Evolutionary conservation across 2,888 invertebrate species (phyloP).

Genomic region (Idaea aversata): DNA sequence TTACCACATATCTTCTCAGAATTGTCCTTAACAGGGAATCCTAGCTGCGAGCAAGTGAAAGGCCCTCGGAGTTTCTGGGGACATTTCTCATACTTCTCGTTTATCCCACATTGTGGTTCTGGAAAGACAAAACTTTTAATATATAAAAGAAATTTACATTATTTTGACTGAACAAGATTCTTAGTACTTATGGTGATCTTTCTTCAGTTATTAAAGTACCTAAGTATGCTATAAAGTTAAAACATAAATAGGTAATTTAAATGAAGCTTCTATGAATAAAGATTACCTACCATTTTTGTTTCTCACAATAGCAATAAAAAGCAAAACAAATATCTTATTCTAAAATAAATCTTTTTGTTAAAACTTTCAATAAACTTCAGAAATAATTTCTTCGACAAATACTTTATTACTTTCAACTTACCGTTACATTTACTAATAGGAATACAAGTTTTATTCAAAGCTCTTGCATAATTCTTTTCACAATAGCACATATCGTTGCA

Average conservation of each 20-base stretch:
- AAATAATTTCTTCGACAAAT: neutral
- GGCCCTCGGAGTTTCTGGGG: conserved; percentile 29
- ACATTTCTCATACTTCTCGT: conserved; percentile 31
- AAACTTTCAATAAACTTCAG: neutral
- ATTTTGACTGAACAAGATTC: no score
- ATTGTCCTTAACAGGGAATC: conserved; percentile 11
- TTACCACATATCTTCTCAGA: conserved; percentile 11
- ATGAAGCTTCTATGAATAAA: neutral
- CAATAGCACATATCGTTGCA: conserved; percentile 49
- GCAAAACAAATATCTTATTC: neutral
- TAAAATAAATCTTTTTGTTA: neutral
- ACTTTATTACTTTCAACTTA: conserved; percentile 8
- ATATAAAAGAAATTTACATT: no score
- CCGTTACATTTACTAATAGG: conserved; percentile 29
- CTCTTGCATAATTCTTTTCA: conserved; percentile 41
- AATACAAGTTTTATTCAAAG: conserved; percentile 36
- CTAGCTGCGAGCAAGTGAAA: conserved; percentile 29
- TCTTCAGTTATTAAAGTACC: no score
- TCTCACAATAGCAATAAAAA: neutral
- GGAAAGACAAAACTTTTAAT: conserved; percentile 5
- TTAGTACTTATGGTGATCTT: no score
- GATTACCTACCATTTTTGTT: neutral
- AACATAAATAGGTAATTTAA: neutral
- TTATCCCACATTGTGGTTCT: conserved; percentile 25
- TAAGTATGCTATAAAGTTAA: no score